Evolutionary conservation across 2,888 invertebrate species (phyloP).

Genomic region (Orgyia antiqua): DNA sequence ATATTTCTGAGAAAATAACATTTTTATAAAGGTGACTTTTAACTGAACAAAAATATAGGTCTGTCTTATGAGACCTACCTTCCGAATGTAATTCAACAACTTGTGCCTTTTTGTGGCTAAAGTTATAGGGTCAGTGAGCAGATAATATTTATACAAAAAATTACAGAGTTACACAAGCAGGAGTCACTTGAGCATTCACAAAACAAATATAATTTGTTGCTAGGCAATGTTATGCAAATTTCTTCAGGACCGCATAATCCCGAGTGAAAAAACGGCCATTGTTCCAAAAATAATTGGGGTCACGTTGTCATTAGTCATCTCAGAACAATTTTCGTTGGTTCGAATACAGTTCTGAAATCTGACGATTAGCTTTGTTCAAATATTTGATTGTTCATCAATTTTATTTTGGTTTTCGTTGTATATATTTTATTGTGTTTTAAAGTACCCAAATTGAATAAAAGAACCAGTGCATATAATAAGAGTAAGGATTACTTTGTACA

Average conservation of each 20-base stretch:
- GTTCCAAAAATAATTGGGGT: constrained; percentile 69
- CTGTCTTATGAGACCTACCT: constrained; percentile 1
- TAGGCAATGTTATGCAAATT: constrained; percentile 66
- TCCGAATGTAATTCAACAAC: constrained; percentile 6
- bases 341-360: constrained; percentile 26
- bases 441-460: too few relatives aligned
- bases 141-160: constrained; percentile 45
- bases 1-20: constrained; percentile 4
- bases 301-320: constrained; percentile 48
- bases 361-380: constrained; percentile 21
- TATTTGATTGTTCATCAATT: constrained; percentile 22
- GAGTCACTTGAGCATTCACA: constrained; percentile 43
- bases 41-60: constrained; percentile 3
- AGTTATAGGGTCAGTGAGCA: constrained; percentile 19
- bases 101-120: constrained; percentile 1
- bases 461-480: too few relatives aligned
- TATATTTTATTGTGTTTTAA: too few relatives aligned
- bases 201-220: constrained; percentile 57
- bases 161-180: constrained; percentile 33
- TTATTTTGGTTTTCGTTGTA: too few relatives aligned
- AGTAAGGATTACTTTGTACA: too few relatives aligned
- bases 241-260: constrained; percentile 43
- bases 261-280: constrained; percentile 54
- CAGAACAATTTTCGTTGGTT: constrained; percentile 27
- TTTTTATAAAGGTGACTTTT: constrained; percentile 1